Evolutionary conservation across 1,140 invertebrate species (phyloP), one percentile per base, ranked within the genome.

Genomic region (Lucilia cuprina): DNA sequence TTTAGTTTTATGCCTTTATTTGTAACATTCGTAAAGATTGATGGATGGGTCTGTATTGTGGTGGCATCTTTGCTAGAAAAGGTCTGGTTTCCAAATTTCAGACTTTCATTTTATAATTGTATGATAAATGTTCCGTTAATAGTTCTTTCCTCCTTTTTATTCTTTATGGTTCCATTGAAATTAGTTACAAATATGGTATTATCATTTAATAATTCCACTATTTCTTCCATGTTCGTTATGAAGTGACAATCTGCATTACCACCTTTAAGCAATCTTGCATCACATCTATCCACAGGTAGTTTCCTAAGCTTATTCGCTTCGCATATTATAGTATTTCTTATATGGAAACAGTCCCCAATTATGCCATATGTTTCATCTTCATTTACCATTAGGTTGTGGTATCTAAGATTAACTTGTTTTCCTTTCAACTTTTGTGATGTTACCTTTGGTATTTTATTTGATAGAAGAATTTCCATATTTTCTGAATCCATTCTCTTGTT

Each of bases 381-480:
- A 41, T 41, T 41, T 41, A 41, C 41, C 41, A 41, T 41, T 41
- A 41, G 41, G 41, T 41, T 41, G 41, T 41, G 41, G 41, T 41
- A 41, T 41, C 41, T 41, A 41, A 41, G 41, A 41, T 41, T 41
- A 41, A 41, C 41, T 84, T 87, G 86, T 82, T 86, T 86, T 86
- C 88, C 87, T 50, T 84, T 86, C 0, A n/a, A 41, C 88, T 93
- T 91, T 10, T 90, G 87, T 82, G 87, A 85, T 84, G 91, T 92
- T 70, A 92, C 83, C 9, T 86, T 21, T 50, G 50, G 35, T 19
- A 60, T 14, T 60, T 60, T 60, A 60, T n/a, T 60, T 60, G 50
- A 60, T n/a, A n/a, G 13, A 60, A 60, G 50, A n/a, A 60, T 60
- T n/a, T 60, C 50, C 17, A 60, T 14, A 60, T 60, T 60, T 60